Evolutionary conservation across 2,797 vertebrate species (phyloP), one percentile per base, ranked within the genome.

Genomic region (Falco cherrug): DNA sequence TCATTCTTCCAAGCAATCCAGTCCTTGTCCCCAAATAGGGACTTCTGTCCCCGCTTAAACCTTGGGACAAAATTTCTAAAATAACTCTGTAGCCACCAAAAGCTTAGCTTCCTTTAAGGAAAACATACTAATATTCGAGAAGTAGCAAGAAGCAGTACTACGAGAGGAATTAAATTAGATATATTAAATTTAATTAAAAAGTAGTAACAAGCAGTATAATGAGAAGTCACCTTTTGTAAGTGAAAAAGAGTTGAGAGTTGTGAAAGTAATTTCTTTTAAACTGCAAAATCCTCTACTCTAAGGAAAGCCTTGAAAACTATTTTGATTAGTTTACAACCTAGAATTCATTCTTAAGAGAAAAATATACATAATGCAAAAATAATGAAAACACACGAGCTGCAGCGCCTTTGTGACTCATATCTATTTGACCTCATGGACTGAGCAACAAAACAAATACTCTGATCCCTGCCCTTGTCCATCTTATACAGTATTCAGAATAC

Each of bases 351-450:
- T 31, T 85, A 56, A 61, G 21, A 93, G 71, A 87, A 75, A 54
- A 11, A 56, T 1, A 53, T 10, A 65, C 0, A 0, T 3, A 64
- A 89, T 6, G 19, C n/a, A 84, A 78, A 67, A 84, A 71, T 14
- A 6, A 29, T 8, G 24, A 78, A 78, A 90, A 47, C 61, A 54
- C 31, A 63, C 35, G 0, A 0, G 43, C 39, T 54, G 25, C 14
- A 50, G 51, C 31, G 35, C 26, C 28, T 39, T 67, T 1, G 0
- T 17, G 77, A 83, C 19, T 56, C 19, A 0, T 35, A 51, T n/a
- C 37, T 41, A 54, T 63, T 10, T 45, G 63, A 76, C 50, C 41
- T 51, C 43, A 21, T 1, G 8, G 39, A 63, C n/a, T 13, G 26
- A 50, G 56, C 43, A 88, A 78, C 28, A 70, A 81, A 86, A 74